Evolutionary conservation across 2,113 vertebrate species (phyloP).

Genomic region (Ammodytes marinus): DNA sequence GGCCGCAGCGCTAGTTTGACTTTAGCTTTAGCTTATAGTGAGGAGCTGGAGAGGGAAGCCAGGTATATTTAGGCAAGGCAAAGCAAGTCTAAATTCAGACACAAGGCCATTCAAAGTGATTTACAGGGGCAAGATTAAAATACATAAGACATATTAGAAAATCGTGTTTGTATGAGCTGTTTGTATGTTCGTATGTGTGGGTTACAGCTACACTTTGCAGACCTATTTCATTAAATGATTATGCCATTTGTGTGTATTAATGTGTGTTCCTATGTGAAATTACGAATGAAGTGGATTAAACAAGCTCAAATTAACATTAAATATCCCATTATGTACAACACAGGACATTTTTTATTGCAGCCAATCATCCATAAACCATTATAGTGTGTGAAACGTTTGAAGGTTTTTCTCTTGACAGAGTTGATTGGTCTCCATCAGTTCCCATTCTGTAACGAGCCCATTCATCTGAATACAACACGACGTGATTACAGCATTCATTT

Average conservation of each 20-base stretch:
- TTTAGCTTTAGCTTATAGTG: neutral
- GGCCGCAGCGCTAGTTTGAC: constrained; percentile 26
- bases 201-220: no score
- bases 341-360: constrained; percentile 20
- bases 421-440: constrained; percentile 19
- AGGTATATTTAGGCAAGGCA: no score
- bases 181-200: no score
- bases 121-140: no score
- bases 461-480: constrained; percentile 45
- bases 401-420: constrained; percentile 32
- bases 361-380: constrained; percentile 28
- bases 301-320: neutral
- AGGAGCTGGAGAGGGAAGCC: no score
- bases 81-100: no score
- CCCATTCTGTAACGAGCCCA: constrained; percentile 43
- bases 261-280: neutral
- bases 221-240: no score
- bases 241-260: no score
- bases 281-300: neutral
- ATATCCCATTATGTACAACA: neutral
- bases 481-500: constrained; percentile 39
- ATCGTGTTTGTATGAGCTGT: no score
- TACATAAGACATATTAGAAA: no score
- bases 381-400: constrained; percentile 23
- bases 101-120: no score